Evolutionary conservation across 2,888 invertebrate species (phyloP).

Genomic region (Drosophila formosana): DNA sequence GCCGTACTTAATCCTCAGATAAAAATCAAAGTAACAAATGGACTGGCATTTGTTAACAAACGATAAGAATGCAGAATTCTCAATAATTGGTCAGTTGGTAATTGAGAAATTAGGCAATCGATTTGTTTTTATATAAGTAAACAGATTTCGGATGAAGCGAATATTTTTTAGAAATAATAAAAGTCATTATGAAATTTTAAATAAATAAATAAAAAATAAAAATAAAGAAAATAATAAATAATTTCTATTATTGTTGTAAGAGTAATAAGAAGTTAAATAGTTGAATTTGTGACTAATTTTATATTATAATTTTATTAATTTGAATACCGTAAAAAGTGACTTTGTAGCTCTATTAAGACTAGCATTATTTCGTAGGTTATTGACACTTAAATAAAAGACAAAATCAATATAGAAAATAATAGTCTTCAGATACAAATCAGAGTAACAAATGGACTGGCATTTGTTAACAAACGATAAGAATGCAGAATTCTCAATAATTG

Average conservation of each 20-base stretch:
- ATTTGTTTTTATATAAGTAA: too few relatives aligned
- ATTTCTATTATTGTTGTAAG: too few relatives aligned
- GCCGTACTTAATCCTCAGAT: constrained; percentile 17
- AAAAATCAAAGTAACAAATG: constrained; percentile 4
- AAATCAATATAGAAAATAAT: neutral
- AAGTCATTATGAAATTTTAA: too few relatives aligned
- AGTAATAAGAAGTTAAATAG: too few relatives aligned
- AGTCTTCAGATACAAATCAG: constrained; percentile 3
- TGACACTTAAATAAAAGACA: constrained; percentile 19
- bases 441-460: neutral
- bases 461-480: constrained; percentile 2
- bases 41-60: neutral
- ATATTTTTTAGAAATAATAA: too few relatives aligned
- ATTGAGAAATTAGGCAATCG: neutral
- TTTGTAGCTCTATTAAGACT: too few relatives aligned
- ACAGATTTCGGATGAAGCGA: too few relatives aligned
- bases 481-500: constrained; percentile 1
- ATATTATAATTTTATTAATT: too few relatives aligned
- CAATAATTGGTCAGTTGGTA: neutral
- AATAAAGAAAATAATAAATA: too few relatives aligned
- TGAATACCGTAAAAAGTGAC: too few relatives aligned
- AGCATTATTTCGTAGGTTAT: constrained; percentile 26
- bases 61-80: neutral
- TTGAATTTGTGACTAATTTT: too few relatives aligned
- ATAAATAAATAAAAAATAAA: too few relatives aligned